Percentiles rank a stretch among this genome's conserved stretches.
These are phyloP conservation scores for Sphenodon punctatus DNA, from an alignment of 2,797 vertebrate genomes.

Conservation along the genomic window DNA sequence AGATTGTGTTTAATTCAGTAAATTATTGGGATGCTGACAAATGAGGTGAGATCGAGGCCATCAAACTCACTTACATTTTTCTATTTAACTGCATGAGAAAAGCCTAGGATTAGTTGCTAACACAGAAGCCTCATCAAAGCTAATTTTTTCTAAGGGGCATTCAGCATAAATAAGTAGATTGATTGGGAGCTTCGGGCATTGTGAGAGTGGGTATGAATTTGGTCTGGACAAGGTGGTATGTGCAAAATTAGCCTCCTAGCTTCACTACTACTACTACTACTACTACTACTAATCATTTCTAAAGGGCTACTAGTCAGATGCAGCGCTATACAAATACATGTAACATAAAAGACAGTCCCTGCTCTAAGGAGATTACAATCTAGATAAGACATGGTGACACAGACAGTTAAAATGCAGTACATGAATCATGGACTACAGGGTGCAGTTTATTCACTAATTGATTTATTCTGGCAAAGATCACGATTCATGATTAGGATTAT, in stretches of 20 bases:
- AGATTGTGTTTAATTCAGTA: conserved; percentile 72
- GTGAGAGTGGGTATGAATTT: conserved; percentile 66
- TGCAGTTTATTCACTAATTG: too few species aligned
- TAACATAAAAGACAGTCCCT: too few species aligned
- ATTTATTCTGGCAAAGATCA: too few species aligned
- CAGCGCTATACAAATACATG: too few species aligned
- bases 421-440: too few species aligned
- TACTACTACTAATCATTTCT: too few species aligned
- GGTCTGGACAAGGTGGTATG: conserved; percentile 38
- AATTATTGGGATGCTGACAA: conserved; percentile 78
- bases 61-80: conserved; percentile 76
- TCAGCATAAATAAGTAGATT: conserved; percentile 76
- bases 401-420: too few species aligned
- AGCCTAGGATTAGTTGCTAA: conserved; percentile 77
- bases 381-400: too few species aligned
- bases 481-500: too few species aligned
- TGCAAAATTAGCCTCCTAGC: conserved; percentile 58
- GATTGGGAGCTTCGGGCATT: conserved; percentile 67
- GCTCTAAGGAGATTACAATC: too few species aligned
- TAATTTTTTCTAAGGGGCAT: conserved; percentile 70
- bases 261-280: background rate
- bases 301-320: too few species aligned
- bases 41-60: conserved; percentile 77
- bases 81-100: conserved; percentile 75
- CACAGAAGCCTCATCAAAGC: conserved; percentile 74